Base-by-base conservation (phyloP, 2,888 invertebrate genomes). In the Auanema sp. region DNA sequence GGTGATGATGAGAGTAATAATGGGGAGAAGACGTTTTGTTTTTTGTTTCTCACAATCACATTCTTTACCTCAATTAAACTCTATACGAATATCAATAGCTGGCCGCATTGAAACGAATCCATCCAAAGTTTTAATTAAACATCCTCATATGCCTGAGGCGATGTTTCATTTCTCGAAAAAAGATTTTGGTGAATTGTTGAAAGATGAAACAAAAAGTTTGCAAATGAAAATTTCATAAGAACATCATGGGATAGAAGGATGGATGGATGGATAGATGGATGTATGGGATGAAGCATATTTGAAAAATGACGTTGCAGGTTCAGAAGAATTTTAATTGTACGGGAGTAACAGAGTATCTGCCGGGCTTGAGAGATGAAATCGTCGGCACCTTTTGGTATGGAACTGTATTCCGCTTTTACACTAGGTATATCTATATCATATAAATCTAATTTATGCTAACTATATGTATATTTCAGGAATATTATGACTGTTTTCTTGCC, bases 401-500 rank as follows among this genome's bases (percentile, higher is more conserved):
- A 8, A 77, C 77, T 0, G 65, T 81, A 2, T 80, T 78, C 68
- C 65, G 71, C 53, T 74, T 75, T 59, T 75, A 72, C 51, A 58
- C 69, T 21, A 60, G 69, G 69, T 69, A 14, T 24, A 49, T 51
- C 16, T n/a, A 8, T 12, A n/a, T 14, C 1, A 59, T 41, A 51
- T 49, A 33, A n/a, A 18, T 21, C 11, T 12, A 23, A 18, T 49
- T 23, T 54, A 18, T 24, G 50, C 24, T 21, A 53, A 18, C n/a
- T 53, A 33, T 42, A 18, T 21, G 53, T 57, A 52, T 62, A 50
- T 42, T 55, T 58, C 58, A 65, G 81, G 61, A 81, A 78, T 54
- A 77, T 81, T 41, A 66, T 73, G 64, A 80, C 81, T 5, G 81
- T 81, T 8, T 72, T 81, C 40, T 67, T 81, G 12, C 81, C 81